Percentiles rank a stretch among this genome's conserved stretches.
These are phyloP conservation scores for Agapornis roseicollis DNA, from an alignment of 2,113 vertebrate species.

Conservation along the genomic window DNA sequence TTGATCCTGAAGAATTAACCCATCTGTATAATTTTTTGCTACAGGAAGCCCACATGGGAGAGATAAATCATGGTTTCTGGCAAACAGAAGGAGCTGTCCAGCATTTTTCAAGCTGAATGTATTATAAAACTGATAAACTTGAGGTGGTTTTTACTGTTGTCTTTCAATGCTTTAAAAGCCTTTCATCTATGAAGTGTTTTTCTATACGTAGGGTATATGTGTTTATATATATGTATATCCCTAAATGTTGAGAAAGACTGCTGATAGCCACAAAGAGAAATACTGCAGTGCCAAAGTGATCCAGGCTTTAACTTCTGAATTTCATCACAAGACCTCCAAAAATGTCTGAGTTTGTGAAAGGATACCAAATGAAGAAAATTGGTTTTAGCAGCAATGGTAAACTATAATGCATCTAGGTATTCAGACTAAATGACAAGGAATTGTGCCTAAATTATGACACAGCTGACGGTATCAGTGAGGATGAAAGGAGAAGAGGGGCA, in stretches of 20 bases:
- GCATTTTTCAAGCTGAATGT: conserved; percentile 31
- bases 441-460: background rate
- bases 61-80: background rate
- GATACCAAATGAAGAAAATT: background rate
- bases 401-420: background rate
- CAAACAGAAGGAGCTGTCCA: conserved; percentile 53
- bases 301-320: background rate
- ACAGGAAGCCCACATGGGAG: background rate
- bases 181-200: background rate
- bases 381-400: background rate
- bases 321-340: background rate
- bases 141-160: background rate
- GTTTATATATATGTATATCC: background rate
- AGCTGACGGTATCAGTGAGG: background rate
- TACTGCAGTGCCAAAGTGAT: background rate
- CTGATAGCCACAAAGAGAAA: background rate
- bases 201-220: accelerated
- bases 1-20: background rate
- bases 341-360: background rate
- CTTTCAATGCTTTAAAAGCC: background rate
- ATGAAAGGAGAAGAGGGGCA: background rate
- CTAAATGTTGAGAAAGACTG: background rate
- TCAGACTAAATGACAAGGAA: background rate
- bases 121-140: background rate
- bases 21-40: background rate